Base-by-base conservation (phyloP, 92 coral and sea anemone species). In the Zoanthus solanderi region DNA sequence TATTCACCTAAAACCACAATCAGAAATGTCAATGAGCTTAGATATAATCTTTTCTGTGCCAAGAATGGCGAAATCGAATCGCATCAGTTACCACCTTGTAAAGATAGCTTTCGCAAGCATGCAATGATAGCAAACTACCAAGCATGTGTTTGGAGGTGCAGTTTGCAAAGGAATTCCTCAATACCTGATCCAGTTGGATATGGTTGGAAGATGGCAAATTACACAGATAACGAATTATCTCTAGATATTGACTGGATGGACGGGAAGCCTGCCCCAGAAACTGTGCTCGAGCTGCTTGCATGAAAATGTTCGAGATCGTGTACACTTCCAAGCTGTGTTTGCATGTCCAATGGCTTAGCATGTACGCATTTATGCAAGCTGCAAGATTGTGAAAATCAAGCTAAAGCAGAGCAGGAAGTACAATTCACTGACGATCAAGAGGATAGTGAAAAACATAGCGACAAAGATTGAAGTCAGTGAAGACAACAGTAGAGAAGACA, bases 251-350 rank as follows among this genome's bases (percentile, higher is more conserved):
- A 60, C 28, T 60, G 72, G 72, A 66, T 66, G 72, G 37, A 66
- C 18, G 72, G 72, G 37, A 66, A 66, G 72, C 37, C 72, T 66
- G 72, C 37, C 72, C 72, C 72, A n/a, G 72, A 66, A 5, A 66
- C 72, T 66, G 72, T 66, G 72, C 72, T 66, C 18, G 32, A 66
- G 72, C 72, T 66, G 72, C 72, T 66, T 29, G 72, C 72, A 66
- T 66, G 72, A 31, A 66, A 66, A 66, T 66, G 37, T 66, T 66
- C 72, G 31, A 66, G 32, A 66, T 66, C 72, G n/a, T 57, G 63
- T 15, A 66, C 30, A 18, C 72, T 66, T 66, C 72, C 37, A 66
- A 66, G 37, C 37, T 66, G 72, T 66, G 72, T 66, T 66, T 66
- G 30, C 72, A 66, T 66, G 72, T 66, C 72, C 17, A 66, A n/a